Conservation (phyloP, 1,140 invertebrate genomes). For the Drosophila subobscura region DNA sequence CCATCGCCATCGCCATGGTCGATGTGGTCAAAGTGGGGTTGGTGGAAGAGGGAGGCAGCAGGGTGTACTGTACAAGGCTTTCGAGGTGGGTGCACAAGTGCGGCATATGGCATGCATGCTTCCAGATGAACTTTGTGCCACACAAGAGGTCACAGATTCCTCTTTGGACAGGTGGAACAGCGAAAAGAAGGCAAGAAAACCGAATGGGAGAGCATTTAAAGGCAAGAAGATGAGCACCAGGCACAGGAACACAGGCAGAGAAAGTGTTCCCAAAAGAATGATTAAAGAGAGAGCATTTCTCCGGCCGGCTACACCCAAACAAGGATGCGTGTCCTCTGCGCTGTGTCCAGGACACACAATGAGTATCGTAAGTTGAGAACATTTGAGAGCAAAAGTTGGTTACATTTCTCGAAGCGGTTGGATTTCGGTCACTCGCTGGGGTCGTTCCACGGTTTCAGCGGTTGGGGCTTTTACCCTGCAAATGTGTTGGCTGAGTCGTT, state of each 20-base stretch:
- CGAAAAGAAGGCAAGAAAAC: too few relatives aligned
- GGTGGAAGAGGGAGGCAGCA: neutral
- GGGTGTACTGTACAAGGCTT: neutral
- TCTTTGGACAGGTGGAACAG: too few relatives aligned
- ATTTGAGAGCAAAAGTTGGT: conserved; percentile 44
- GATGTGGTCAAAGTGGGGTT: conserved; percentile 24
- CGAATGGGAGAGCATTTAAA: too few relatives aligned
- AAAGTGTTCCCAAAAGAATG: too few relatives aligned
- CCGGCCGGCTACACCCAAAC: too few relatives aligned
- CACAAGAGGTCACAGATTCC: too few relatives aligned
- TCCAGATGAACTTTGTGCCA: too few relatives aligned
- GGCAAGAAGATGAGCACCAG: too few relatives aligned
- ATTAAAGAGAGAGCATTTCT: too few relatives aligned
- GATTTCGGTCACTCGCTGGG: conserved; percentile 18
- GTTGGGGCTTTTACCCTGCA: conserved; percentile 10
- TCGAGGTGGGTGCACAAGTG: conserved; percentile 7
- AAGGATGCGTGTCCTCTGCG: too few relatives aligned
- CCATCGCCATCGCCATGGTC: conserved; percentile 16
- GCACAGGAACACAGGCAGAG: too few relatives aligned
- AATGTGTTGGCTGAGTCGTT: conserved; percentile 10
- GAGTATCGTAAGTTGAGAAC: neutral
- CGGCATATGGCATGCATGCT: conserved; percentile 7
- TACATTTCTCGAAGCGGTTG: conserved; percentile 53
- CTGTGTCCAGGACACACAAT: too few relatives aligned
- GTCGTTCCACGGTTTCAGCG: conserved; percentile 3